Conservation (phyloP, 2,888 invertebrate species). For the Rhingia campestris region DNA sequence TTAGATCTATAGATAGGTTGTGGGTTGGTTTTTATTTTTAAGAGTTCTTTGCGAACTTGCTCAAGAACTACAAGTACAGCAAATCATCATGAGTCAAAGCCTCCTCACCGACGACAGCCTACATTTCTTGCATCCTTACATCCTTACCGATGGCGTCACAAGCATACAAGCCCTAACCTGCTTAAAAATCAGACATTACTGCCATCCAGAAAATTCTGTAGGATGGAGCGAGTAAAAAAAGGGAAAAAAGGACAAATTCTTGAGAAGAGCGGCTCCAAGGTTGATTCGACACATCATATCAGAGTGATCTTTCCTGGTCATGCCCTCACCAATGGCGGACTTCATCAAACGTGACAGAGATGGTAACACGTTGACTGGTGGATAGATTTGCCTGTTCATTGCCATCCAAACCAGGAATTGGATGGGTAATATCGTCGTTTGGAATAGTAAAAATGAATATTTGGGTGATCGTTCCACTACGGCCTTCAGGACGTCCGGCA, state of each 20-base stretch:
- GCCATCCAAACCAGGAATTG: conserved; percentile 99
- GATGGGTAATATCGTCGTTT: conserved; percentile 99
- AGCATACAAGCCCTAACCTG: conserved; percentile 89
- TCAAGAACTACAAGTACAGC: conserved; percentile 88
- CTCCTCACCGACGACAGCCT: conserved; percentile 99
- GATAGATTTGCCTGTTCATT: conserved; percentile 99
- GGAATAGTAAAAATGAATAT: conserved; percentile 99
- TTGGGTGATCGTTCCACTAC: conserved; percentile 99
- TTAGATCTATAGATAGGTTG: too few relatives aligned
- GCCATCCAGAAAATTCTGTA: too few relatives aligned
- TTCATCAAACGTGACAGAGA: conserved; percentile 99
- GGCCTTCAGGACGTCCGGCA: conserved; percentile 99
- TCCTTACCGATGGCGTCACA: conserved; percentile 99
- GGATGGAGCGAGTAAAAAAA: too few relatives aligned
- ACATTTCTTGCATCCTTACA: conserved; percentile 99
- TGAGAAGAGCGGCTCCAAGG: too few relatives aligned
- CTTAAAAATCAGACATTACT: too few relatives aligned
- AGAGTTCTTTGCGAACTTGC: too few relatives aligned
- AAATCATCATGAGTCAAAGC: conserved; percentile 99
- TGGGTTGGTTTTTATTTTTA: too few relatives aligned
- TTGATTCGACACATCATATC: conserved; percentile 99
- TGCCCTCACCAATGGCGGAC: conserved; percentile 99
- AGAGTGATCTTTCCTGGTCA: conserved; percentile 99
- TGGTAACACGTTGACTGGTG: conserved; percentile 99
- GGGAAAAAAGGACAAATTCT: conserved; percentile 93